Evolutionary conservation across 2,113 vertebrate genomes (phyloP).

Genomic region (Oriolus oriolus): DNA sequence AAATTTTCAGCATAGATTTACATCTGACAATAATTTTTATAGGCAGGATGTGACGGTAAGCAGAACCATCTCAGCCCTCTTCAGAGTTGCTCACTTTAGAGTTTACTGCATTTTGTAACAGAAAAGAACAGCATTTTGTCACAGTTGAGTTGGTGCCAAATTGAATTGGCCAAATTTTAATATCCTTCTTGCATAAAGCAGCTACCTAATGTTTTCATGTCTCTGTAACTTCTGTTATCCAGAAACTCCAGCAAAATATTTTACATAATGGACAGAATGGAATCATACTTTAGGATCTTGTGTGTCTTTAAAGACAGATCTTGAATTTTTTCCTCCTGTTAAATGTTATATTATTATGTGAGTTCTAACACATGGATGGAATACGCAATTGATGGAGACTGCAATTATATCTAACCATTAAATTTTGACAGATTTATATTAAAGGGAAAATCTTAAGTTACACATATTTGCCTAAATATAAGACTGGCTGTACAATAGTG

Average conservation of each 20-base stretch:
- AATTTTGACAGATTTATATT: background rate
- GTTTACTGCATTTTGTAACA: background rate
- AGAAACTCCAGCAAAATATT: background rate
- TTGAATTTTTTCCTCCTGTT: background rate
- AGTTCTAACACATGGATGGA: background rate
- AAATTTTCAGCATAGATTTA: background rate
- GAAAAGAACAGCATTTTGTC: background rate
- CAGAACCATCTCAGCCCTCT: background rate
- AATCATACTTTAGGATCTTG: background rate
- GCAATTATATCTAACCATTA: background rate
- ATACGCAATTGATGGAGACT: background rate
- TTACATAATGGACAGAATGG: background rate
- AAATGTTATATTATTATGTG: background rate
- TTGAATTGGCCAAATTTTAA: background rate
- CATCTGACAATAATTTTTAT: background rate
- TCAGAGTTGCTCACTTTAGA: background rate
- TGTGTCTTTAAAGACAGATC: background rate
- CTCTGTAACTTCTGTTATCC: background rate
- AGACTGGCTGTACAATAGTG: rapidly evolving
- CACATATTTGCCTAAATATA: background rate
- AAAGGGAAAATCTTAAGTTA: background rate
- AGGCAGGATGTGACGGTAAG: background rate
- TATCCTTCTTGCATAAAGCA: background rate
- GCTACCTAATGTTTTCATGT: background rate
- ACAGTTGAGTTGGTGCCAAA: background rate